Evolutionary conservation across 1,140 invertebrate genomes (phyloP).

Genomic region (Bombus affinis): DNA sequence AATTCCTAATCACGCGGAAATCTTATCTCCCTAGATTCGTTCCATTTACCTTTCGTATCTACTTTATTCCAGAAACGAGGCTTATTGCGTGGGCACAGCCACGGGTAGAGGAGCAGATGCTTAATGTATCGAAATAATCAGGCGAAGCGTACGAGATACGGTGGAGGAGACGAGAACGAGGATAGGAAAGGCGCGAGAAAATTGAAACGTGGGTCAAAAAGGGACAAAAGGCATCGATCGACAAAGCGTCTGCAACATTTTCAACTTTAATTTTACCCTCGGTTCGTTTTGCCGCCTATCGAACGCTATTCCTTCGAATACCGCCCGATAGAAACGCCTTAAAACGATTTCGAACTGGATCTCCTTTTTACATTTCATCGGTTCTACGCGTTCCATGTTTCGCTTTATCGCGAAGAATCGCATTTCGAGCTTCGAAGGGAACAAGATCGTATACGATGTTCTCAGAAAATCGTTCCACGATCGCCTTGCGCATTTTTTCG

Average conservation of each 20-base stretch:
- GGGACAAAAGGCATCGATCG: slow-evolving; percentile 32
- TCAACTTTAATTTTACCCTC: neutral
- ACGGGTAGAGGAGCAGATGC: too few species aligned
- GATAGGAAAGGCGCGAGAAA: neutral
- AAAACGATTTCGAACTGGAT: neutral
- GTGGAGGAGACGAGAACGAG: neutral
- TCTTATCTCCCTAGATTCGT: neutral
- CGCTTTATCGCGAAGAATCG: neutral
- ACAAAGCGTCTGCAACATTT: slow-evolving; percentile 35
- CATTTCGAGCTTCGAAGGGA: neutral
- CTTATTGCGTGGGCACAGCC: neutral
- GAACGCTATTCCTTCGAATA: neutral
- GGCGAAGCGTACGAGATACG: neutral
- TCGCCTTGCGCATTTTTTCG: neutral
- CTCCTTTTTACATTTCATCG: neutral
- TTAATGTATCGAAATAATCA: slow-evolving; percentile 26
- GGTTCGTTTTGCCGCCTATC: neutral
- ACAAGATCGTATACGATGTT: neutral
- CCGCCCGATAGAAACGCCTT: neutral
- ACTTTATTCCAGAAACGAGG: neutral
- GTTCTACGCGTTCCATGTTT: neutral
- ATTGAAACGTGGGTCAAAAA: slow-evolving; percentile 18
- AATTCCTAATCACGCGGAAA: neutral
- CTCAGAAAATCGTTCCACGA: neutral
- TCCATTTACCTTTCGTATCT: neutral